phyloP scores from a whole-genome alignment of 2,797 vertebrate species.

The Onychomys torridus region DNA sequence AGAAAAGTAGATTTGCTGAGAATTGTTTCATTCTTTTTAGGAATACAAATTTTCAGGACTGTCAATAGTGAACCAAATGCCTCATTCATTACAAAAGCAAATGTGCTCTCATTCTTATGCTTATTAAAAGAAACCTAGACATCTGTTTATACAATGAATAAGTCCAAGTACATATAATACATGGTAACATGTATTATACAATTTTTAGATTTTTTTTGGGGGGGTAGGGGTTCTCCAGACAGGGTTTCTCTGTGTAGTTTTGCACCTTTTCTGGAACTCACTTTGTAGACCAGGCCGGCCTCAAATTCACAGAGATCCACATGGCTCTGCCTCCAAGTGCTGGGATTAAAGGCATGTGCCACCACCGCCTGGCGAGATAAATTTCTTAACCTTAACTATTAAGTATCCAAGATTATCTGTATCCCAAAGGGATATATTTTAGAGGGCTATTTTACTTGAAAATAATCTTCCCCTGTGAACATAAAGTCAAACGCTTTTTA shows the following conservation, averaged over 20 bases:
- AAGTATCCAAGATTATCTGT: not conserved
- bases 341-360: too few species aligned
- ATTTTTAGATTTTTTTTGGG: too few species aligned
- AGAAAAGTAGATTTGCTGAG: not conserved
- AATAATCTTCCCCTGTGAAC: not conserved
- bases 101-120: not conserved
- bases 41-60: not conserved
- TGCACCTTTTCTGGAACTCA: too few species aligned
- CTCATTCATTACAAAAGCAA: not conserved
- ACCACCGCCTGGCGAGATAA: too few species aligned
- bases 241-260: too few species aligned
- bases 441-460: not conserved
- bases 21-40: conserved; percentile 19
- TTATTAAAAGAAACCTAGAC: not conserved
- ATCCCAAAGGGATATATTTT: not conserved
- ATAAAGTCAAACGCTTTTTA: conserved; percentile 6
- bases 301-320: too few species aligned
- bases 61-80: not conserved
- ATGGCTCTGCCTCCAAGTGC: too few species aligned
- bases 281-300: too few species aligned
- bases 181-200: not conserved
- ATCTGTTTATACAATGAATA: not conserved
- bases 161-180: not conserved
- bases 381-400: not conserved
- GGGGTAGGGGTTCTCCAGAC: too few species aligned